Percentiles rank a stretch among this genome's conserved stretches.
Evolutionary conservation across 1,140 invertebrate species (phyloP).

Genomic region (Atta texana): DNA sequence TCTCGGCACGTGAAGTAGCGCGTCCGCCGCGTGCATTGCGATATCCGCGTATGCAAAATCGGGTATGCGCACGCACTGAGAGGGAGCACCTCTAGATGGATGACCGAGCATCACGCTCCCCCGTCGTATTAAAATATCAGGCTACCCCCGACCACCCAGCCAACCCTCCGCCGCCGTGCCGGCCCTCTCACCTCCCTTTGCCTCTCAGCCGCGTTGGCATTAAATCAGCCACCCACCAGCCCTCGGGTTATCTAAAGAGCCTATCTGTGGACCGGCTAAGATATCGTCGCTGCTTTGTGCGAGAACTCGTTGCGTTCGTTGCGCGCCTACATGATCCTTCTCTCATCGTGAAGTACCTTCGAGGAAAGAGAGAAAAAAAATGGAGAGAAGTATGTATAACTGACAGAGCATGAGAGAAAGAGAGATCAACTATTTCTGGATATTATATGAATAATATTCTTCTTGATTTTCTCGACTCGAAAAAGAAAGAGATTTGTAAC

Average conservation of each 20-base stretch:
- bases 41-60: constrained; percentile 83
- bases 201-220: constrained; percentile 70
- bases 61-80: constrained; percentile 78
- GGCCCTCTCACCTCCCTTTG: constrained; percentile 24
- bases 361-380: constrained; percentile 42
- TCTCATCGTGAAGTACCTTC: constrained; percentile 40
- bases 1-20: constrained; percentile 23
- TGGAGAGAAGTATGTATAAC: constrained; percentile 3
- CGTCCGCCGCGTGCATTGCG: constrained; percentile 73
- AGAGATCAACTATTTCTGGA: constrained; percentile 2
- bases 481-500: background rate
- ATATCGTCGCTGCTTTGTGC: constrained; percentile 69
- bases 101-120: constrained; percentile 82
- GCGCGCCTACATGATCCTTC: constrained; percentile 60
- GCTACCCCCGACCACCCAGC: constrained; percentile 51
- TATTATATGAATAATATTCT: constrained; percentile 27
- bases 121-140: constrained; percentile 81
- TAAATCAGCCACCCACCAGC: constrained; percentile 82
- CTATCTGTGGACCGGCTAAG: constrained; percentile 80
- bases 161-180: constrained; percentile 31
- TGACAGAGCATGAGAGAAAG: background rate
- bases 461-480: background rate
- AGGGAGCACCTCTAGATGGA: constrained; percentile 75
- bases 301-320: constrained; percentile 67
- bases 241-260: constrained; percentile 81